Conservation (phyloP, 2,797 vertebrate species). For the Danio kyathit region DNA sequence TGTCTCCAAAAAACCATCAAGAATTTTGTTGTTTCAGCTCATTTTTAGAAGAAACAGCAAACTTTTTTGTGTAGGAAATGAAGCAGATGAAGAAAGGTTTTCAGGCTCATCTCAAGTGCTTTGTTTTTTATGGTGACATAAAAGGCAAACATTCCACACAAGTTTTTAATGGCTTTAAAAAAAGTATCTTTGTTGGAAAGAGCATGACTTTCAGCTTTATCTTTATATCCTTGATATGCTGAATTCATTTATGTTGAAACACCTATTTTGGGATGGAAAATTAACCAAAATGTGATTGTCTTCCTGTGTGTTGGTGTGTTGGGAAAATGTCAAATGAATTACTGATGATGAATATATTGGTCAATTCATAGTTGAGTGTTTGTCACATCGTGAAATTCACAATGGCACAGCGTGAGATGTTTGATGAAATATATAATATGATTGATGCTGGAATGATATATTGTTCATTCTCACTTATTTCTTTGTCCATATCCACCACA, state of each 20-base stretch:
- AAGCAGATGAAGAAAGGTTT: neutral
- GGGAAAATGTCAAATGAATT: neutral
- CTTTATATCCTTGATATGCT: slow-evolving; percentile 8
- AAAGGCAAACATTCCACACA: slow-evolving; percentile 2
- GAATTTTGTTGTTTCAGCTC: too few species aligned
- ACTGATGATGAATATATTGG: slow-evolving; percentile 15
- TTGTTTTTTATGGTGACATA: neutral
- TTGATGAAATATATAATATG: neutral
- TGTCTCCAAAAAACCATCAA: too few species aligned
- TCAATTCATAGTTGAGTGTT: slow-evolving; percentile 1
- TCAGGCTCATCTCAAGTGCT: slow-evolving; percentile 7
- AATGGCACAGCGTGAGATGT: slow-evolving; percentile 10
- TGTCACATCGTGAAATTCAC: slow-evolving; percentile 11
- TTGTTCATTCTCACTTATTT: neutral
- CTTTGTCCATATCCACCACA: slow-evolving; percentile 10
- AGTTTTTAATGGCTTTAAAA: neutral
- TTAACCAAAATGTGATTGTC: neutral
- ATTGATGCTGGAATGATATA: neutral
- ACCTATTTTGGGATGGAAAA: neutral
- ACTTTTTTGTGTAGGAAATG: too few species aligned
- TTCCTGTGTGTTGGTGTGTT: neutral
- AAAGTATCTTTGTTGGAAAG: neutral
- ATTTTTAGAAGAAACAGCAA: too few species aligned
- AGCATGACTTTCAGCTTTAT: slow-evolving; percentile 17
- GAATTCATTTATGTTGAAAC: neutral